phyloP scores from a whole-genome alignment of 2,797 vertebrate genomes.

The Graptemys geographica region DNA sequence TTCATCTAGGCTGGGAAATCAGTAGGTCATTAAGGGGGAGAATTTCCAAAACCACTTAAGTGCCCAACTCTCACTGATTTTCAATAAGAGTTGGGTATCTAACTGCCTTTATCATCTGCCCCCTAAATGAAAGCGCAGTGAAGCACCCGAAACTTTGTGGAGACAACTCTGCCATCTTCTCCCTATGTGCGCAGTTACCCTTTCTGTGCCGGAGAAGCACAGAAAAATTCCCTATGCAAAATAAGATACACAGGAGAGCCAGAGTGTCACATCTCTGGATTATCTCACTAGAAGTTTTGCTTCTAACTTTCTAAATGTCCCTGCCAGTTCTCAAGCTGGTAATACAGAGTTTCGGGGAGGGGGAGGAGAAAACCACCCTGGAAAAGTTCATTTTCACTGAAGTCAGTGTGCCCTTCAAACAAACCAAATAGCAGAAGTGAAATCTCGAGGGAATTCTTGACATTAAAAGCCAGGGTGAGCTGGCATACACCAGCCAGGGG shows the following conservation, averaged over 20 bases:
- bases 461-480: not conserved
- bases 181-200: not conserved
- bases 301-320: not conserved
- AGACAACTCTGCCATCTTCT: not conserved
- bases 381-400: not conserved
- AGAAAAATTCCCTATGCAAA: rapidly evolving
- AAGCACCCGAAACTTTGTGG: not conserved
- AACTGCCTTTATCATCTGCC: not conserved
- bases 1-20: not conserved
- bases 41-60: not conserved
- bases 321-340: rapidly evolving
- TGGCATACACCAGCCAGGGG: not conserved
- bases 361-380: rapidly evolving
- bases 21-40: not conserved
- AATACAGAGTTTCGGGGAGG: not conserved
- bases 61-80: not conserved
- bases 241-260: rapidly evolving
- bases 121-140: not conserved
- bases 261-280: not conserved
- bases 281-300: not conserved
- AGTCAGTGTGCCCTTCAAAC: not conserved
- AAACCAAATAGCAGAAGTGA: slow-evolving; percentile 65
- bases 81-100: not conserved
- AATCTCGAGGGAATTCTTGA: slow-evolving; percentile 60
- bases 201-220: not conserved